A percentile compares a stretch with the other conserved stretches of the same genome.
Evolutionary conservation across 2,888 invertebrate species (phyloP).

Genomic region (Catocala fraxini): DNA sequence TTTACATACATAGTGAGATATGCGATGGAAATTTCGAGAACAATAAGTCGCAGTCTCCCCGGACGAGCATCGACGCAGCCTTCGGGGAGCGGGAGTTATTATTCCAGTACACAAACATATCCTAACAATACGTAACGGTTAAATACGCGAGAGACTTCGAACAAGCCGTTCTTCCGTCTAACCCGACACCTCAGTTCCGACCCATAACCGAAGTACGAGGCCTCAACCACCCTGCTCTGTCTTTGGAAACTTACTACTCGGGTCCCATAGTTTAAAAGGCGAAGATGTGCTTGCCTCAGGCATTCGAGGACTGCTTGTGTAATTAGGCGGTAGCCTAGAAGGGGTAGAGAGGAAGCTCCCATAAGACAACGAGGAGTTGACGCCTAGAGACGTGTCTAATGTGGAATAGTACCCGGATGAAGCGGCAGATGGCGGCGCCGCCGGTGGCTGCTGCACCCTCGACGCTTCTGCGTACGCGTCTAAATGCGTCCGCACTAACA

Average conservation of each 20-base stretch:
- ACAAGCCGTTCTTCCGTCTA: constrained; percentile 62
- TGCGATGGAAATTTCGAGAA: constrained; percentile 61
- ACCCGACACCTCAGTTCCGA: constrained; percentile 70
- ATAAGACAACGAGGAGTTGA: constrained; percentile 83
- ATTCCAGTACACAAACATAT: constrained; percentile 64
- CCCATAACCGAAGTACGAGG: constrained; percentile 59
- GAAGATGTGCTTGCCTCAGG: constrained; percentile 73
- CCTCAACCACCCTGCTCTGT: constrained; percentile 80
- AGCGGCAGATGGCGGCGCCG: constrained; percentile 80
- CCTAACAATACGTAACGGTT: constrained; percentile 50
- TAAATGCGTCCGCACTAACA: constrained; percentile 79
- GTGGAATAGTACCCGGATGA: constrained; percentile 86
- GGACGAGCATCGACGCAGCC: constrained; percentile 46
- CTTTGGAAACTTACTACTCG: constrained; percentile 63
- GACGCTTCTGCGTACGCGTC: constrained; percentile 82
- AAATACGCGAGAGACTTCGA: constrained; percentile 56
- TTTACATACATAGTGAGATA: constrained; percentile 37
- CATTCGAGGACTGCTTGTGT: constrained; percentile 80
- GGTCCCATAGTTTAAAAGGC: constrained; percentile 80
- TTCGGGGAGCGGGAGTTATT: constrained; percentile 80
- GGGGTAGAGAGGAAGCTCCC: constrained; percentile 81
- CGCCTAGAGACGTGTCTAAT: constrained; percentile 80
- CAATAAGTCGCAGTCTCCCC: constrained; percentile 83
- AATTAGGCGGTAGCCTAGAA: constrained; percentile 74
- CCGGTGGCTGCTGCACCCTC: constrained; percentile 73